Percentiles rank a stretch among this genome's conserved stretches.
Conservation (phyloP, 2,888 invertebrate genomes). For the Athripsodes cinereus region DNA sequence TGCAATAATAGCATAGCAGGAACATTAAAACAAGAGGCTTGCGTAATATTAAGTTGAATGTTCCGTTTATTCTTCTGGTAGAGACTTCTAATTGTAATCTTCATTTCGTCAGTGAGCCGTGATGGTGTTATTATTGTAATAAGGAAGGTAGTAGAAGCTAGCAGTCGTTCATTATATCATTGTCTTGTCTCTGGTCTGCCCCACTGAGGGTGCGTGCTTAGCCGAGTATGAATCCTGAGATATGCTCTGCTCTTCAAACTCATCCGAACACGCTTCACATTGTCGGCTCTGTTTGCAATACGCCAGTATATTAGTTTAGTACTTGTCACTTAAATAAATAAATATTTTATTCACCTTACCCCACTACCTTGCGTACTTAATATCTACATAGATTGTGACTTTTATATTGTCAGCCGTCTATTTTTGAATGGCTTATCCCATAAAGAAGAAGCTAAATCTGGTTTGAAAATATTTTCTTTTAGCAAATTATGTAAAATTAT, state of each 20-base stretch:
- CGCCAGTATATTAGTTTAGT: too few species aligned
- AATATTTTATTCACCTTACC: too few species aligned
- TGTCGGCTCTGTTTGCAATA: background rate
- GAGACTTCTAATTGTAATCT: background rate
- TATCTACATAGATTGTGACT: too few species aligned
- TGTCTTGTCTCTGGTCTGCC: conserved; percentile 22
- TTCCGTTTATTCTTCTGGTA: background rate
- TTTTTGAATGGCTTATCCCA: too few species aligned
- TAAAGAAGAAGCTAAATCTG: too few species aligned
- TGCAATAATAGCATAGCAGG: conserved; percentile 10
- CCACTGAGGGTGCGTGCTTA: conserved; percentile 18
- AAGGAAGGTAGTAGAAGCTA: background rate
- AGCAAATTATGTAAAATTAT: too few species aligned
- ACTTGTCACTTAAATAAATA: too few species aligned
- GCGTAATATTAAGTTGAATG: background rate
- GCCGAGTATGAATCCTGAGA: conserved; percentile 27
- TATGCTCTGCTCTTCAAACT: conserved; percentile 20
- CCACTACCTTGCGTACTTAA: too few species aligned
- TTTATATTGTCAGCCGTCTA: too few species aligned
- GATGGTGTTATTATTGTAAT: background rate
- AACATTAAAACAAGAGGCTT: background rate
- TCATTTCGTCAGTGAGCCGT: background rate
- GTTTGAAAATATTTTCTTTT: too few species aligned
- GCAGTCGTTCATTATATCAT: conserved; percentile 4
- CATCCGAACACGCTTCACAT: background rate